These are phyloP conservation scores for Pimpla rufipes DNA, from an alignment of 2,888 invertebrate species.

Conservation along the genomic window DNA sequence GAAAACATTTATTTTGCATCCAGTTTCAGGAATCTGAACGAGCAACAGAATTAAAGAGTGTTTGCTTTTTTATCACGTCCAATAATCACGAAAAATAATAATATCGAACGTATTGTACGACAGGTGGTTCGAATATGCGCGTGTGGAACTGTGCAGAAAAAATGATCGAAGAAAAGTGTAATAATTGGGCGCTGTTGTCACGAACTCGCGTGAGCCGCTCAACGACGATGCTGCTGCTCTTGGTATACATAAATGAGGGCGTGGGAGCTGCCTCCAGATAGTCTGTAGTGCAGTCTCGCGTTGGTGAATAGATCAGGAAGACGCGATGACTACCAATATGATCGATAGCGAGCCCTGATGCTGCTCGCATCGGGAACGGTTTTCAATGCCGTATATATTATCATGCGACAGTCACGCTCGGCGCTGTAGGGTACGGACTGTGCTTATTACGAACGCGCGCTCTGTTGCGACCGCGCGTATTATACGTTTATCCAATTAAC, in stretches of 20 bases:
- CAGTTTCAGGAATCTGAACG: too few relatives aligned
- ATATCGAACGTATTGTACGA: too few relatives aligned
- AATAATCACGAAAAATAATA: too few relatives aligned
- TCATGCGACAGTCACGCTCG: neutral
- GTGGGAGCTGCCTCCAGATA: conserved; percentile 3
- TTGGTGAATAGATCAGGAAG: neutral
- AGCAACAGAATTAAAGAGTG: too few relatives aligned
- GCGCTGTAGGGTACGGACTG: neutral
- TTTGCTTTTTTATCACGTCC: too few relatives aligned
- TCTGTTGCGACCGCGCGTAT: neutral
- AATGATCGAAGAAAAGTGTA: too few relatives aligned
- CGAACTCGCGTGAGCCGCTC: neutral
- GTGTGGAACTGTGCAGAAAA: too few relatives aligned
- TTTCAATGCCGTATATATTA: conserved; percentile 40
- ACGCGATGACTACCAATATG: neutral
- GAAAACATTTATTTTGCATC: too few relatives aligned
- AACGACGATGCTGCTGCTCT: neutral
- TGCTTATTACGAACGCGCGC: conserved; percentile 1
- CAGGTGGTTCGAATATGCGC: too few relatives aligned
- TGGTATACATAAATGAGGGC: neutral
- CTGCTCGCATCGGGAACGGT: conserved; percentile 11
- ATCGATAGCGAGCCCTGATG: neutral
- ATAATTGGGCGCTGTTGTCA: too few relatives aligned
- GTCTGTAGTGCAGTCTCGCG: neutral
- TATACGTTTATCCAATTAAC: conserved; percentile 16